Conservation (phyloP, 2,113 vertebrate species). For the Megalops atlanticus region DNA sequence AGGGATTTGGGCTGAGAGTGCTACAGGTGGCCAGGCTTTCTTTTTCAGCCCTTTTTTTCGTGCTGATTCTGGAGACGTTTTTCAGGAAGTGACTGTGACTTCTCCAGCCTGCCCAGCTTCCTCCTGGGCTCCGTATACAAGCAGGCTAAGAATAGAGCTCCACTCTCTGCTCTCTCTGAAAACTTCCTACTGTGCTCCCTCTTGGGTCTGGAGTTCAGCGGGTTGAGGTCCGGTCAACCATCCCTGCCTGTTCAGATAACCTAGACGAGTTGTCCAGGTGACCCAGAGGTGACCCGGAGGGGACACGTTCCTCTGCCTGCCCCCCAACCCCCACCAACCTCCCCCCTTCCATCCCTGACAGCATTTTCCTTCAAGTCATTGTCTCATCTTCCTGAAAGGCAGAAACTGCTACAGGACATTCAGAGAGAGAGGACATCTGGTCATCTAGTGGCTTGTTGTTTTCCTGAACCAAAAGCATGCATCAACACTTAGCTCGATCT, state of each 20-base stretch:
- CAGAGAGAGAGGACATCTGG: slow-evolving; percentile 59
- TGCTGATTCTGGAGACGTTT: slow-evolving; percentile 46
- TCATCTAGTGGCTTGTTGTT: slow-evolving; percentile 77
- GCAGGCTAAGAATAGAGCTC: slow-evolving; percentile 45
- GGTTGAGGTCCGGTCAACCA: no score
- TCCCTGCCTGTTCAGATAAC: slow-evolving; percentile 55
- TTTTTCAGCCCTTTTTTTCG: slow-evolving; percentile 37
- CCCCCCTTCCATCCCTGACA: slow-evolving; percentile 43
- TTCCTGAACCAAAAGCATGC: slow-evolving; percentile 61
- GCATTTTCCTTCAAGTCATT: slow-evolving; percentile 60
- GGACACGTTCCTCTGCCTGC: slow-evolving; percentile 31
- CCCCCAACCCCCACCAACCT: not conserved
- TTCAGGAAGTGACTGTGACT: slow-evolving; percentile 33
- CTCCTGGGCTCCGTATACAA: slow-evolving; percentile 27
- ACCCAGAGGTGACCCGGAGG: slow-evolving; percentile 49
- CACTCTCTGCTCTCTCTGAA: slow-evolving; percentile 28
- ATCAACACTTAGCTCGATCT: slow-evolving; percentile 57
- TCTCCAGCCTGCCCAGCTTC: slow-evolving; percentile 25
- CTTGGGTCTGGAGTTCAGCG: slow-evolving; percentile 24
- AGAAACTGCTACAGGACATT: slow-evolving; percentile 57
- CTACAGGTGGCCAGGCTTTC: not conserved
- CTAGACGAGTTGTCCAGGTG: slow-evolving; percentile 30
- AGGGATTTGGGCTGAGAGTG: not conserved
- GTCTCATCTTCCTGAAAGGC: slow-evolving; percentile 67
- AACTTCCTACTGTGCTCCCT: slow-evolving; percentile 53